Base-by-base conservation (phyloP, 2,797 vertebrate genomes). In the Tokudaia muenninki region DNA sequence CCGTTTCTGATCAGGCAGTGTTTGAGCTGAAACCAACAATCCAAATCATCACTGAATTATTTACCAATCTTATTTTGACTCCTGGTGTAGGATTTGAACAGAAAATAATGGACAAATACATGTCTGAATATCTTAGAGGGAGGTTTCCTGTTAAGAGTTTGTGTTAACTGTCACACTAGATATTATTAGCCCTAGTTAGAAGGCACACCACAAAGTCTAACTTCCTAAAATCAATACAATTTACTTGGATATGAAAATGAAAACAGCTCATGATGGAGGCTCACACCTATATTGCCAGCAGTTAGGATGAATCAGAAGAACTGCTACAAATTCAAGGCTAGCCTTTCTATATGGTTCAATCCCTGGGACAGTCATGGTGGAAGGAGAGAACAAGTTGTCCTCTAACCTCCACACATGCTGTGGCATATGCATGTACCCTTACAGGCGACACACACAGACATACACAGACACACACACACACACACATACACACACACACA, bases 231-330 rank as follows among this genome's bases (percentile, higher is more conserved):
- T 92, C n/a, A 72, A 87, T 77, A 50, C 65, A 83, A 83, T 74
- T 95, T 87, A 91, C 67, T 89, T 94, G 11, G 8, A 87, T 80
- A 77, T 88, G 47, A 94, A 93, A 95, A 83, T 81, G 37, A 77
- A 86, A 34, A 61, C 3, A 61, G 29, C 37, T 89, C 37, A 41
- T 75, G 16, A 31, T 37, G 34, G 72, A 47, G 72, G 55, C 11
- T 77, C 29, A 90, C 29, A 78, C 37, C 87, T 75, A 10, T 34
- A 59, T 75, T 59, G 8, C 26, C 70, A 75, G 70, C 70, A 59
- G 17, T 59, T 44, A 57, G 70, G 5, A 6, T 74, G 47, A 57
- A 26, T 26, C 37, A 41, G 29, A 50, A 70, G 41, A 12, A n/a
- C 3, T 70, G 31, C 21, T 34, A 52, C 29, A 44, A 52, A 70